Evolutionary conservation across 2,113 vertebrate genomes (phyloP).

Genomic region (Gallinago undulata): DNA sequence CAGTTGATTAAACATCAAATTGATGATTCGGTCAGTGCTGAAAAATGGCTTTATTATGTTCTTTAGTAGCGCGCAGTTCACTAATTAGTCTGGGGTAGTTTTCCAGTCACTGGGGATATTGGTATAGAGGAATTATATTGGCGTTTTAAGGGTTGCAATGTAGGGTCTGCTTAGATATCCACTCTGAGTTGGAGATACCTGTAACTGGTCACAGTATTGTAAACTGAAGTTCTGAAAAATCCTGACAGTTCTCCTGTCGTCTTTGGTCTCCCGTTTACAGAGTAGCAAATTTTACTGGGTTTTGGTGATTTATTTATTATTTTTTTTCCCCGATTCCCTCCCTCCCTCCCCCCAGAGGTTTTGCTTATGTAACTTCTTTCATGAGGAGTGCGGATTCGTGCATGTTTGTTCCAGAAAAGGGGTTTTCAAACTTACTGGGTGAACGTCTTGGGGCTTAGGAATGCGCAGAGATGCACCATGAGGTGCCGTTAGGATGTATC

Average conservation of each 20-base stretch:
- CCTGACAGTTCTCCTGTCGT: rapidly evolving
- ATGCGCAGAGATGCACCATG: neutral
- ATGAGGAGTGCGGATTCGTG: neutral
- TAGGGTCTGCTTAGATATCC: neutral
- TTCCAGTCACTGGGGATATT: neutral
- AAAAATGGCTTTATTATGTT: rapidly evolving
- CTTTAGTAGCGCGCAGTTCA: rapidly evolving
- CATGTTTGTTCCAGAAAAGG: neutral
- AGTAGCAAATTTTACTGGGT: neutral
- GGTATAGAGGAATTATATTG: rapidly evolving
- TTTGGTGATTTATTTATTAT: no score
- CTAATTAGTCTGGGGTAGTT: neutral
- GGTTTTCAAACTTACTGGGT: rapidly evolving
- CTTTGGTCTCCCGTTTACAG: neutral
- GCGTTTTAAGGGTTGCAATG: no score
- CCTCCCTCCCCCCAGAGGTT: neutral
- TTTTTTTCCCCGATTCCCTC: no score
- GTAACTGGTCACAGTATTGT: rapidly evolving
- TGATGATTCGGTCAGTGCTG: neutral
- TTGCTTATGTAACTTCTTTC: neutral
- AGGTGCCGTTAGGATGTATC: neutral
- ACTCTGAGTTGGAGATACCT: neutral
- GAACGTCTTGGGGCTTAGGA: neutral
- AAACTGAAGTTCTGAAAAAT: neutral
- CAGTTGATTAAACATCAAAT: neutral